A percentile compares a stretch with the other conserved stretches of the same genome.
These are phyloP conservation scores for Spongia lamella DNA, from an alignment of 37 sponge, comb jelly and placozoan species.

Conservation along the genomic window DNA sequence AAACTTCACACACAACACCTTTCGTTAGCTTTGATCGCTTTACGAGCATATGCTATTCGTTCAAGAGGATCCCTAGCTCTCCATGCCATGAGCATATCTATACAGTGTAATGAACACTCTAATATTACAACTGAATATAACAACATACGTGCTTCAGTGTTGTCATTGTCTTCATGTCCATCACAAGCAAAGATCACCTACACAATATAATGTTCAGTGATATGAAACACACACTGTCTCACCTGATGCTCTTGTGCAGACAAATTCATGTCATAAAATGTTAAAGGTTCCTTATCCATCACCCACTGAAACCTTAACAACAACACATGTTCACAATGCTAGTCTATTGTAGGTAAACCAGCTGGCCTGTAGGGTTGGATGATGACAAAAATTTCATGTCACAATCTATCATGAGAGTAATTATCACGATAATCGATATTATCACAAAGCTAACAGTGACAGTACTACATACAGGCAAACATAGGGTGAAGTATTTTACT, in stretches of 20 bases:
- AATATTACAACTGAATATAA: background rate
- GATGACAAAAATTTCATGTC: too few relatives aligned
- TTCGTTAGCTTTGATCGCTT: too few relatives aligned
- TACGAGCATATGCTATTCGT: too few relatives aligned
- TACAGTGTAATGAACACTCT: slow-evolving; percentile 1
- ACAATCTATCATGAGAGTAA: too few relatives aligned
- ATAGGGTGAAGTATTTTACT: too few relatives aligned
- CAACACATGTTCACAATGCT: background rate
- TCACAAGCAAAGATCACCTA: too few relatives aligned
- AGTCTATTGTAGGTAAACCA: background rate
- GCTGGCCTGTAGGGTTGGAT: too few relatives aligned
- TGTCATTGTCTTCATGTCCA: background rate
- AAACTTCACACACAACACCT: too few relatives aligned
- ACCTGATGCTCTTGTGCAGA: slow-evolving; percentile 50
- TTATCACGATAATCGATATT: too few relatives aligned
- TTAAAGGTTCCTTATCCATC: slow-evolving; percentile 46
- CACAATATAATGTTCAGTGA: background rate
- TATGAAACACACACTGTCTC: background rate
- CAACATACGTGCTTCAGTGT: background rate
- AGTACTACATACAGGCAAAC: too few relatives aligned
- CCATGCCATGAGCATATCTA: slow-evolving; percentile 4
- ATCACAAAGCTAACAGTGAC: too few relatives aligned
- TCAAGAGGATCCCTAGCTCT: too few relatives aligned
- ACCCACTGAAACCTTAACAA: slow-evolving; percentile 12
- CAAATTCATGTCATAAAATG: slow-evolving; percentile 56